Conservation (phyloP, 2,113 vertebrate species). For the Notothenia rossii region DNA sequence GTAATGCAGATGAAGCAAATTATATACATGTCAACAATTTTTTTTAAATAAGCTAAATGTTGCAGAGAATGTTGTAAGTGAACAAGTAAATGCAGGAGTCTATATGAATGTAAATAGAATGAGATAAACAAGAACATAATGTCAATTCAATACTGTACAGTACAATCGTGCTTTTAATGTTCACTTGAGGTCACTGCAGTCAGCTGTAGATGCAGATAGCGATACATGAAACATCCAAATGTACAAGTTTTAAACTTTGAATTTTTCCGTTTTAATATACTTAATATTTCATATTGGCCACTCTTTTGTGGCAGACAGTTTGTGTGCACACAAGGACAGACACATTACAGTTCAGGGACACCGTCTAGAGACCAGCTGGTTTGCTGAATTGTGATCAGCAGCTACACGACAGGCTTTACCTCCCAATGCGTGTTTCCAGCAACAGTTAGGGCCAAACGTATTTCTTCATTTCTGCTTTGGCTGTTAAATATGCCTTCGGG, state of each 20-base stretch:
- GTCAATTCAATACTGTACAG: too few relatives aligned
- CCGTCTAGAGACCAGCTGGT: slow-evolving; percentile 8
- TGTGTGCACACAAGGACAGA: slow-evolving; percentile 3
- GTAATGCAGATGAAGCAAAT: too few relatives aligned
- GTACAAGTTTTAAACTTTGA: background rate
- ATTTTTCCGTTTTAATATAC: background rate
- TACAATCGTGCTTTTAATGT: too few relatives aligned
- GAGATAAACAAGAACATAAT: too few relatives aligned
- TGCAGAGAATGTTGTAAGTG: too few relatives aligned
- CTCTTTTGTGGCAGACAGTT: background rate
- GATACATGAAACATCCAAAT: background rate
- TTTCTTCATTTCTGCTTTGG: slow-evolving; percentile 71
- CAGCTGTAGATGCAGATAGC: too few relatives aligned
- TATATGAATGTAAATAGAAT: too few relatives aligned
- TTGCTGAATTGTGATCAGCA: slow-evolving; percentile 49
- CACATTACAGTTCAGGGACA: slow-evolving; percentile 14
- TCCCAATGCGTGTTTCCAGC: background rate
- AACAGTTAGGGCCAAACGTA: slow-evolving; percentile 59
- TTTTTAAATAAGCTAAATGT: too few relatives aligned
- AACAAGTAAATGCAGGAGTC: too few relatives aligned
- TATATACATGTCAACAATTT: too few relatives aligned
- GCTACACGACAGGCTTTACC: slow-evolving; percentile 41
- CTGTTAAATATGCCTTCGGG: slow-evolving; percentile 72
- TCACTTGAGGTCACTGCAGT: too few relatives aligned
- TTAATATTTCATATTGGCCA: background rate